Conservation (phyloP, 2,797 vertebrate genomes). For the Parotocinclus haroldoi region DNA sequence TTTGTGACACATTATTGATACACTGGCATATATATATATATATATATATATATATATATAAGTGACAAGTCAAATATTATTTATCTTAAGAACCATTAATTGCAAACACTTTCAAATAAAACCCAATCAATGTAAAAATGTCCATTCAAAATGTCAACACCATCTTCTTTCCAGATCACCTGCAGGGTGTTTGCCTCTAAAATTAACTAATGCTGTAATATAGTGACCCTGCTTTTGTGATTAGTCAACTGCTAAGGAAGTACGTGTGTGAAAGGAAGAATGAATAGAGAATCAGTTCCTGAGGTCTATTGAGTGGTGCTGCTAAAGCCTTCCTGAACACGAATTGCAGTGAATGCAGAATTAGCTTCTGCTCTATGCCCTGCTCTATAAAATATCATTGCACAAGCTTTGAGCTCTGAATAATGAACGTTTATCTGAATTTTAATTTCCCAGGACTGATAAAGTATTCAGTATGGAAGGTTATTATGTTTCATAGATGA, state of each 20-base stretch:
- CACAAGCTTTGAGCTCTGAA: conserved; percentile 48
- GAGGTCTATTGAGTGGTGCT: conserved; percentile 27
- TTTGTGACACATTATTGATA: too few species aligned
- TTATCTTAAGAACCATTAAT: too few species aligned
- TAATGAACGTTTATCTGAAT: conserved; percentile 55
- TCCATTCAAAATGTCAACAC: neutral
- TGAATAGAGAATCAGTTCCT: conserved; percentile 24
- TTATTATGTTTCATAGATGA: conserved; percentile 44
- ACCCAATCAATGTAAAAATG: too few species aligned
- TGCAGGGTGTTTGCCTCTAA: conserved; percentile 13
- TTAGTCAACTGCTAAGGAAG: conserved; percentile 22
- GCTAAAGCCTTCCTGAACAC: conserved; percentile 28
- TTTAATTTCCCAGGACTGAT: conserved; percentile 55
- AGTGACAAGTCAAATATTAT: too few species aligned
- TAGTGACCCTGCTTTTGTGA: conserved; percentile 24
- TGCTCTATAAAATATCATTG: conserved; percentile 51
- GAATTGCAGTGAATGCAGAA: conserved; percentile 47
- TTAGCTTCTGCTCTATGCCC: conserved; percentile 23
- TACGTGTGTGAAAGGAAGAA: conserved; percentile 27
- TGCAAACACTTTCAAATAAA: too few species aligned
- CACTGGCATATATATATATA: too few species aligned
- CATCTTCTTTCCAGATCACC: neutral
- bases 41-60: too few species aligned
- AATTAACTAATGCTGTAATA: conserved; percentile 15
- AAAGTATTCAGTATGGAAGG: conserved; percentile 50